Evolutionary conservation across 2,113 vertebrate genomes (phyloP), one percentile per base, ranked within the genome.

Genomic region (Apteryx mantelli): DNA sequence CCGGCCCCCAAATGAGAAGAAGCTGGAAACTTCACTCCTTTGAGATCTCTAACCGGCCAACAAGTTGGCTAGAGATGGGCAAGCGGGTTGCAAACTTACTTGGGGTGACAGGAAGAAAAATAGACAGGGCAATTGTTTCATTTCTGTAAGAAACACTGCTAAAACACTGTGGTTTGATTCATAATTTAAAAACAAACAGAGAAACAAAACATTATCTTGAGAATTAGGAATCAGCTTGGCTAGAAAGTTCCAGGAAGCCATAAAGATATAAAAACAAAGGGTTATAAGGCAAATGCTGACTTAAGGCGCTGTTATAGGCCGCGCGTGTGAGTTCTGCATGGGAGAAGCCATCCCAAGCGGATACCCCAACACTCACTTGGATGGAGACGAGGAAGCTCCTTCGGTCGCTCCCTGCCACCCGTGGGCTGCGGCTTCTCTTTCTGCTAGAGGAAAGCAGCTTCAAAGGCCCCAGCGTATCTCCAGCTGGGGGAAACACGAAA

Each of bases 41-140:
- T 5, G 24, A 86, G 77, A 65, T 91, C 88, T 91, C 82, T 93
- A 93, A 88, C 71, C 79, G 89, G 87, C 87, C 93, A 94, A 81
- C 60, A 96, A 93, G 94, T 66, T 17, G 78, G 70, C 91, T 48
- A 82, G 70, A 94, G 82, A 94, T 63, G 91, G 96, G 85, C 91
- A 93, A 80, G 91, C 78, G 85, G 53, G 82, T 93, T 89, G 82
- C 92, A 93, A 97, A 96, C 91, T 94, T 95, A 73, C 89, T 91
- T 75, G 89, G 89, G 89, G 94, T 3, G 84, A 95, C 89, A 96
- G 95, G 94, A 89, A 96, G 91, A 92, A 92, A 82, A 94, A 86
- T 74, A 96, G 93, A 76, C 75, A 94, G 89, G 73, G 82, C 78
- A 94, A 89, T 91, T 89, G 53, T 71, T 94, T 93, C 70, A 89